Percentiles rank a stretch among this genome's conserved stretches.
phyloP scores from a whole-genome alignment of 2,113 vertebrate genomes.

The Platysternon megacephalum region DNA sequence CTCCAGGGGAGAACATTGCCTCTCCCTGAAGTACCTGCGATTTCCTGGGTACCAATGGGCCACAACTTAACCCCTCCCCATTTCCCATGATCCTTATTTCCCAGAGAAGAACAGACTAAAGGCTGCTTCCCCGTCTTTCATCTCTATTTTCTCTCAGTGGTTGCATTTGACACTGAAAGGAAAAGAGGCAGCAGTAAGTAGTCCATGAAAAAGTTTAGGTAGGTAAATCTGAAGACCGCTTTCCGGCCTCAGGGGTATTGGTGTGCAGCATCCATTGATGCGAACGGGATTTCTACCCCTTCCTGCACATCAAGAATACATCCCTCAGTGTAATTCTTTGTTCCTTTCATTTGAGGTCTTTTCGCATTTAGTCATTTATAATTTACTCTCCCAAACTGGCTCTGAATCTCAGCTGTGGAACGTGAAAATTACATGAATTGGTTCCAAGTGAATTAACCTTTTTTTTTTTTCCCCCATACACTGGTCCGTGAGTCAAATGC shows the following conservation, averaged over 20 bases:
- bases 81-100: background rate
- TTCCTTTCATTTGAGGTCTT: background rate
- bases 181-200: background rate
- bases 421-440: constrained; percentile 21
- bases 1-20: background rate
- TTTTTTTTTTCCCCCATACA: background rate
- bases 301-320: background rate
- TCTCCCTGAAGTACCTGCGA: background rate
- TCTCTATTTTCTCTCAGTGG: background rate
- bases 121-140: background rate
- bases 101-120: background rate
- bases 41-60: background rate
- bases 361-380: constrained; percentile 15
- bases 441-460: constrained; percentile 27
- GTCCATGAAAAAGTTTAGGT: background rate
- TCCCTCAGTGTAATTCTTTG: background rate
- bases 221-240: background rate
- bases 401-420: constrained; percentile 3
- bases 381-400: constrained; percentile 28
- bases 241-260: background rate
- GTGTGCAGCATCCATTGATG: background rate
- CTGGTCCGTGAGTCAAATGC: background rate
- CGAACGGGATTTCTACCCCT: background rate
- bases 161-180: background rate
- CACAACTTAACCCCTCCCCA: too few relatives aligned